Evolutionary conservation across 2,113 vertebrate genomes (phyloP).

Genomic region (Caretta caretta): DNA sequence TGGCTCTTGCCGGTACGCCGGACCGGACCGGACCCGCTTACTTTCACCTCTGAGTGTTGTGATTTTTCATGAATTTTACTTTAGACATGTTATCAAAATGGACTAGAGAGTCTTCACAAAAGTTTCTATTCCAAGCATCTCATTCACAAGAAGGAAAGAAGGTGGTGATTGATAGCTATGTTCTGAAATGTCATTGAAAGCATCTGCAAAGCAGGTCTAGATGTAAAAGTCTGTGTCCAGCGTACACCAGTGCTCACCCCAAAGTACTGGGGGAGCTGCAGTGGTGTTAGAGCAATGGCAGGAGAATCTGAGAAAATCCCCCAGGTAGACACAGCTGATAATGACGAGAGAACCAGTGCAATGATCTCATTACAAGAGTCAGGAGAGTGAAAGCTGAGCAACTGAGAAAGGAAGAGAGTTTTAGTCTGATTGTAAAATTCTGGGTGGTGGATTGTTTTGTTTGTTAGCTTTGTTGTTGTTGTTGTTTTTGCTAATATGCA

Average conservation of each 20-base stretch:
- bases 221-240: background rate
- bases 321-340: background rate
- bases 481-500: constrained; percentile 22
- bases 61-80: background rate
- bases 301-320: background rate
- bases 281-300: background rate
- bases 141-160: background rate
- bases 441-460: background rate
- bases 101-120: background rate
- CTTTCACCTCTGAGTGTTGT: background rate
- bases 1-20: too few relatives aligned
- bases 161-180: background rate
- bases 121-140: background rate
- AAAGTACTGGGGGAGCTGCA: background rate
- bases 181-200: constrained; percentile 9
- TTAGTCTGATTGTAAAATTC: constrained; percentile 3
- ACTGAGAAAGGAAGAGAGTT: background rate
- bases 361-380: background rate
- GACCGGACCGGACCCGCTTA: too few relatives aligned
- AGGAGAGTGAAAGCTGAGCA: background rate
- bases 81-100: background rate
- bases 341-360: background rate
- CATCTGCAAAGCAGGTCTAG: constrained; percentile 20
- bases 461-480: too few relatives aligned
- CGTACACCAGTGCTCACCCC: background rate